Evolutionary conservation across 2,113 vertebrate species (phyloP).

Genomic region (Larimichthys crocea): DNA sequence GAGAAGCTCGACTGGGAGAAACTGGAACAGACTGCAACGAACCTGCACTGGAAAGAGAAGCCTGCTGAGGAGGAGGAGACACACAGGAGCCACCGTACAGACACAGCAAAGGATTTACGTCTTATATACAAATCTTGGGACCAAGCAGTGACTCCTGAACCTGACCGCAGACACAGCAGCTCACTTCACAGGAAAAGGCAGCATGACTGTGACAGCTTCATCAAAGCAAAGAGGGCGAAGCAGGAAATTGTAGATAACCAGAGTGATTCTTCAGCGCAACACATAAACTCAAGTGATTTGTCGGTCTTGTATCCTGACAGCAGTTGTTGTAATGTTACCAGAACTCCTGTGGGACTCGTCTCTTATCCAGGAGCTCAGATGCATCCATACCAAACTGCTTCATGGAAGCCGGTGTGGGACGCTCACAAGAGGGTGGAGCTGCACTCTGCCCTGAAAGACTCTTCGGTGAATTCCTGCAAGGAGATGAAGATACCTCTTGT

Average conservation of each 20-base stretch:
- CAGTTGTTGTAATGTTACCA: constrained; percentile 68
- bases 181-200: constrained; percentile 84
- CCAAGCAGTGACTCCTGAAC: constrained; percentile 73
- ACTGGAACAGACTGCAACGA: constrained; percentile 73
- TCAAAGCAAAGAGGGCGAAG: constrained; percentile 86
- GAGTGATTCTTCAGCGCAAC: constrained; percentile 50
- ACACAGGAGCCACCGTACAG: constrained; percentile 73
- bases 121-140: constrained; percentile 81
- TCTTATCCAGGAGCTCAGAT: constrained; percentile 85
- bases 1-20: constrained; percentile 83
- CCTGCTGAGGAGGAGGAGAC: constrained; percentile 57
- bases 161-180: constrained; percentile 76
- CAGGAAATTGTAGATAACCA: constrained; percentile 85
- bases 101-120: constrained; percentile 83
- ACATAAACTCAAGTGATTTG: constrained; percentile 14
- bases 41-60: constrained; percentile 68
- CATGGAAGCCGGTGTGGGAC: constrained; percentile 88
- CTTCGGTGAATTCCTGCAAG: constrained; percentile 31
- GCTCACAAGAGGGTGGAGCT: constrained; percentile 78
- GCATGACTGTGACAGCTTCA: constrained; percentile 74
- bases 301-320: constrained; percentile 73
- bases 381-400: constrained; percentile 86
- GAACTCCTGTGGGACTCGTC: constrained; percentile 86
- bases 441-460: constrained; percentile 18
- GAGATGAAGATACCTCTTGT: background rate